These are phyloP conservation scores for Caenorhabditis zanzibari DNA, from an alignment of 2,888 invertebrate genomes.

Conservation along the genomic window DNA sequence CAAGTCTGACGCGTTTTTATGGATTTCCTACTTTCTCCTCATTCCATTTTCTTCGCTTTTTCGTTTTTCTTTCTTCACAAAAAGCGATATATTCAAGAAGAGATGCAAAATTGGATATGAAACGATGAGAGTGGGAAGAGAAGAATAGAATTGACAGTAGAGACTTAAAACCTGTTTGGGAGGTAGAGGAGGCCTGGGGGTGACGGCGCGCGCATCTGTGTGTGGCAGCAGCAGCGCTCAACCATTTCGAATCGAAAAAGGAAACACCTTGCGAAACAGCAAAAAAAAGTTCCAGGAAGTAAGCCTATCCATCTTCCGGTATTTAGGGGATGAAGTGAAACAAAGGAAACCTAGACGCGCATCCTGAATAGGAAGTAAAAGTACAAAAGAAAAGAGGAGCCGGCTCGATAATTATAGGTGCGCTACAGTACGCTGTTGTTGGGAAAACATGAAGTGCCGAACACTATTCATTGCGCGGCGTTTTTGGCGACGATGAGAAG, in stretches of 20 bases:
- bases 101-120: slow-evolving; percentile 68
- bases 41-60: slow-evolving; percentile 34
- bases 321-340: slow-evolving; percentile 2
- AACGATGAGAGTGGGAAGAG: slow-evolving; percentile 51
- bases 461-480: slow-evolving; percentile 50
- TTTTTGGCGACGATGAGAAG: slow-evolving; percentile 13
- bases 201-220: slow-evolving; percentile 52
- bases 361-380: slow-evolving; percentile 28
- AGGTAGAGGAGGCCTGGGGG: slow-evolving; percentile 28
- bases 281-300: slow-evolving; percentile 19
- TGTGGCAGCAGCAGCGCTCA: slow-evolving; percentile 30
- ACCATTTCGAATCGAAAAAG: slow-evolving; percentile 48
- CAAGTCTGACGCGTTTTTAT: slow-evolving; percentile 49
- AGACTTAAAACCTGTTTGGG: slow-evolving; percentile 50
- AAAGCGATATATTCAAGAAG: slow-evolving; percentile 63
- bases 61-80: slow-evolving; percentile 62
- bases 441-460: slow-evolving; percentile 58
- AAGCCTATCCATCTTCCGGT: slow-evolving; percentile 42
- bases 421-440: slow-evolving; percentile 33
- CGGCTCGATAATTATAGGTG: slow-evolving; percentile 68
- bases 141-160: slow-evolving; percentile 54
- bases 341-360: not conserved
- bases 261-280: slow-evolving; percentile 23
- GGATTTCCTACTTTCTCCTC: slow-evolving; percentile 33
- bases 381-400: slow-evolving; percentile 49